phyloP scores from a whole-genome alignment of 2,113 vertebrate species.

The Hepsetus odoe region DNA sequence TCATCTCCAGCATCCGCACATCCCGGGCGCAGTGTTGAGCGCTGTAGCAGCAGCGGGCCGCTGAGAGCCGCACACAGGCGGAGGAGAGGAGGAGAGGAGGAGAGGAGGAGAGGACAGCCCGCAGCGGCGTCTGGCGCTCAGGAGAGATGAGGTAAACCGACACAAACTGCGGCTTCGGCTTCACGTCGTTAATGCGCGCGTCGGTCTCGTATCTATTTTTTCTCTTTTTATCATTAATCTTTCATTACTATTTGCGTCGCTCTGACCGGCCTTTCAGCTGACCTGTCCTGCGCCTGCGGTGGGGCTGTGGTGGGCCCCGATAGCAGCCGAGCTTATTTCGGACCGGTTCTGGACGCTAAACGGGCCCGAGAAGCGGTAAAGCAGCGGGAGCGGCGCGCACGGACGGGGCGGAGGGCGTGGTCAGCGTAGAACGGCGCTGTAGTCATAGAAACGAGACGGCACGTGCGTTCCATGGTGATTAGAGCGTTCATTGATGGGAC shows the following conservation, averaged over 20 bases:
- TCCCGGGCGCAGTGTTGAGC: not conserved
- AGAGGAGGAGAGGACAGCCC: slow-evolving; percentile 8
- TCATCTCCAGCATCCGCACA: slow-evolving; percentile 67
- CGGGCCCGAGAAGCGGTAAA: not conserved
- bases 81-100: slow-evolving; percentile 22
- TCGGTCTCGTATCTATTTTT: not conserved
- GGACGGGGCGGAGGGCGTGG: slow-evolving; percentile 55
- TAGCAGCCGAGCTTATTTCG: not conserved
- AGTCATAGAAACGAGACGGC: slow-evolving; percentile 66
- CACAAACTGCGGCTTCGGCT: not conserved
- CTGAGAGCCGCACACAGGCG: not conserved
- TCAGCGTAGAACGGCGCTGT: slow-evolving; percentile 51
- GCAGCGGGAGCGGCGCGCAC: not conserved
- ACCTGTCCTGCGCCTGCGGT: not conserved
- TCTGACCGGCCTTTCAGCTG: slow-evolving; percentile 20
- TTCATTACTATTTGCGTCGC: not conserved
- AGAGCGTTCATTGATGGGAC: slow-evolving; percentile 19
- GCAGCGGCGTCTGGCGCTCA: slow-evolving; percentile 30
- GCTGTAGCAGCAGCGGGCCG: slow-evolving; percentile 32
- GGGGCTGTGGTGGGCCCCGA: slow-evolving; percentile 6
- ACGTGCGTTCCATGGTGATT: slow-evolving; percentile 41
- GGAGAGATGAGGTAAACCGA: slow-evolving; percentile 76
- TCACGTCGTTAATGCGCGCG: not conserved
- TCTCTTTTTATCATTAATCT: not conserved
- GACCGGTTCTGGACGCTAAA: not conserved